Conservation (phyloP, 1,140 invertebrate genomes). For the Tetragonula clypearis region DNA sequence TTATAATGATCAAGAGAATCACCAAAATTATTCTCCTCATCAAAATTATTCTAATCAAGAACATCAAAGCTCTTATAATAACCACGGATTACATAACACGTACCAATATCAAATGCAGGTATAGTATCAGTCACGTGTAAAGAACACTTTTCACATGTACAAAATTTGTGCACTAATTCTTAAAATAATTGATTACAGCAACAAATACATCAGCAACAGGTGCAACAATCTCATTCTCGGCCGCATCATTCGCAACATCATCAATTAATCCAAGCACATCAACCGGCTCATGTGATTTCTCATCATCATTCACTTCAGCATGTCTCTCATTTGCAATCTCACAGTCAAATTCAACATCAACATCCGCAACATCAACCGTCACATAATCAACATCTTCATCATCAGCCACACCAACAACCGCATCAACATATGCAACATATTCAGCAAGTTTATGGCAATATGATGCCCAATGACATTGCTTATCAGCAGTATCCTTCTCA, state of each 20-base stretch:
- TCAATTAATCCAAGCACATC: conserved; percentile 59
- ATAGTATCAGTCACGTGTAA: conserved; percentile 13
- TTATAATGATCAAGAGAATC: conserved; percentile 77
- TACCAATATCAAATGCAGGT: conserved; percentile 77
- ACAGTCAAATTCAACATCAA: conserved; percentile 68
- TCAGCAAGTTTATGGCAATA: conserved; percentile 68
- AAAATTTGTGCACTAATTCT: not conserved
- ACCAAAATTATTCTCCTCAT: conserved; percentile 70
- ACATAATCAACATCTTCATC: conserved; percentile 61
- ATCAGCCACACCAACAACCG: conserved; percentile 63
- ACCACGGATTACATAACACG: conserved; percentile 69
- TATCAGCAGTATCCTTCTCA: conserved; percentile 70
- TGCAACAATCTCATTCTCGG: conserved; percentile 63
- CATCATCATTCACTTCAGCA: conserved; percentile 61
- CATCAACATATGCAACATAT: conserved; percentile 62
- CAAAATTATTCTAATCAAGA: conserved; percentile 78
- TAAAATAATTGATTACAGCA: conserved; percentile 56
- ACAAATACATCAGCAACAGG: conserved; percentile 64
- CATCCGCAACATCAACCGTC: conserved; percentile 55
- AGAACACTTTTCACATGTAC: not conserved
- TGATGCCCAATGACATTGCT: conserved; percentile 63
- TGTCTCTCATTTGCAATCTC: conserved; percentile 63
- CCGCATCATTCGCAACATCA: conserved; percentile 62
- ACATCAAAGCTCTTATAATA: conserved; percentile 69
- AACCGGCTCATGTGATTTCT: conserved; percentile 46